A percentile compares a stretch with the other conserved stretches of the same genome.
phyloP scores from a whole-genome alignment of 2,888 invertebrate genomes.

The Allophyes oxyacanthae region DNA sequence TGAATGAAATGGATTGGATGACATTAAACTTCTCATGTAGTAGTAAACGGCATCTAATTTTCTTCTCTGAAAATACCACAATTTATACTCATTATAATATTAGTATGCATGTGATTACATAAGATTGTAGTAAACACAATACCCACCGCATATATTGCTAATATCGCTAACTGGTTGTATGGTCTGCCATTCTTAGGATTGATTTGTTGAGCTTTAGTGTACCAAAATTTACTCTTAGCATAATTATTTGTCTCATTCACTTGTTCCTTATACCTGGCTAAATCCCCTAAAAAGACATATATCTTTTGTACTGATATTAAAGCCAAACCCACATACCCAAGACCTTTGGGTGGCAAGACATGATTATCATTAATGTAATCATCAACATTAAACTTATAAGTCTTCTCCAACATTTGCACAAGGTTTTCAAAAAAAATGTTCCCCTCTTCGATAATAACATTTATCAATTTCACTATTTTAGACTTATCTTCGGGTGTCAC shows the following conservation, averaged over 20 bases:
- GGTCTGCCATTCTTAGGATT: conserved; percentile 98
- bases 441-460: conserved; percentile 94
- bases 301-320: conserved; percentile 96
- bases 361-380: conserved; percentile 90
- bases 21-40: conserved; percentile 98
- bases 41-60: conserved; percentile 99
- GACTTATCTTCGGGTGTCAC: conserved; percentile 90
- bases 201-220: conserved; percentile 97
- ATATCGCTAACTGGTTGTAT: conserved; percentile 97
- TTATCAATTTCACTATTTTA: conserved; percentile 90
- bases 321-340: conserved; percentile 92
- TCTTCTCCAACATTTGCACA: conserved; percentile 92
- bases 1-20: conserved; percentile 97
- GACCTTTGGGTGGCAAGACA: conserved; percentile 90
- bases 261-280: conserved; percentile 97
- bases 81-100: conserved; percentile 15
- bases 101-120: background rate
- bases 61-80: conserved; percentile 91
- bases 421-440: conserved; percentile 93
- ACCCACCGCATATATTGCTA: conserved; percentile 95
- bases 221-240: conserved; percentile 93
- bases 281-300: conserved; percentile 96
- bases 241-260: conserved; percentile 94
- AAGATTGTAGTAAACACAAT: background rate
- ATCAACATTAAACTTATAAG: conserved; percentile 92